Evolutionary conservation across 2,797 vertebrate genomes (phyloP), one percentile per base, ranked within the genome.

Genomic region (Phalanger gymnotis): DNA sequence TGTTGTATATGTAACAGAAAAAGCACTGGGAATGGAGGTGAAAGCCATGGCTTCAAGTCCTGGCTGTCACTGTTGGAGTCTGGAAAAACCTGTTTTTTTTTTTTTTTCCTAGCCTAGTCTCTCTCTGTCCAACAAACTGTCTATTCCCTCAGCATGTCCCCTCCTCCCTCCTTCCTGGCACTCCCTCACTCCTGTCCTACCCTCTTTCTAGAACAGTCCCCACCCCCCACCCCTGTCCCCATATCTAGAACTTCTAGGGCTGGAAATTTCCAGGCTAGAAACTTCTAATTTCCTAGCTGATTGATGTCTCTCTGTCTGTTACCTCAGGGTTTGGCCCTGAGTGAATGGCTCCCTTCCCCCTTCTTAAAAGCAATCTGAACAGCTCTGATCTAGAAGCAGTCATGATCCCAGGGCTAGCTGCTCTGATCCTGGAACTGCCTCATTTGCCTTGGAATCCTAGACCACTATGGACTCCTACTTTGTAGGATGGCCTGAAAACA

Each of bases 151-250:
- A 81, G 11, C 3, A 81, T 27, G 9, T 27, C 73, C 40, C 73
- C 40, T 81, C n/a, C 58, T 61, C 61, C 61, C 66, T 73, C 66
- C 66, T 40, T 73, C 6, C n/a, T 73, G 61, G 61, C 31, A 66
- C 34, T 66, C 34, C 34, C 61, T 66, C n/a, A 66, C 34, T 66
- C 13, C 61, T 73, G 19, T n/a, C 66, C 66, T 73, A 19, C 66
- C 66, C 66, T 73, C 66, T 73, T 73, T 73, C 16, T 40, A 73
- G 34, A 73, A 73, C n/a, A 3, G 14, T 1, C 14, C 66, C 16
- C 5, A 4, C 66, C 16, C 5, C 14, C 5, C 1, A 2, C 3
- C 16, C 61, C 34, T 1, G 1, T 5, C 61, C n/a, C 16, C 2
- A 10, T 27, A 81, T 81, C 73, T 81, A 3, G 22, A 81, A 73